Conservation (phyloP, 1,140 invertebrate species). For the Lepidurus couesii region DNA sequence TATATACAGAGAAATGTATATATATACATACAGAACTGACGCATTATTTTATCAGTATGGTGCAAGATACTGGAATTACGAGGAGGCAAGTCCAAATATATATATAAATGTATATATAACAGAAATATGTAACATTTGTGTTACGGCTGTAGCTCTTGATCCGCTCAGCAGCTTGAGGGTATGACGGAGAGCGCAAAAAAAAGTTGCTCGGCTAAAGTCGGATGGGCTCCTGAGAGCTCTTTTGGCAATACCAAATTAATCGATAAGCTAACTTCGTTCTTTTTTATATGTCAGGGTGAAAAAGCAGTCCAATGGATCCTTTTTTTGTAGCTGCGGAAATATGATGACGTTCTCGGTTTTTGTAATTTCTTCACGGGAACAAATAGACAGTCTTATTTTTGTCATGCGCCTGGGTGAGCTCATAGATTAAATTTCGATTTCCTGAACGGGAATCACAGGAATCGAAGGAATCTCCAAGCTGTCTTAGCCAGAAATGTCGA, state of each 20-base stretch:
- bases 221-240: not conserved
- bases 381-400: no score
- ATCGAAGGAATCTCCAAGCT: no score
- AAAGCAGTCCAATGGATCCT: not conserved
- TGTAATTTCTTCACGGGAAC: no score
- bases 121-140: not conserved
- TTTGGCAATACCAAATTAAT: not conserved
- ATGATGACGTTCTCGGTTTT: no score
- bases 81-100: not conserved
- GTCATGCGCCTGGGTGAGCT: no score
- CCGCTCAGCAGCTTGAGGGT: not conserved
- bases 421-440: no score
- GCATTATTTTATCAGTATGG: no score
- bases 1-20: no score
- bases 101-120: not conserved
- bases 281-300: not conserved
- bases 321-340: not conserved
- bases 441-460: no score
- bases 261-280: slow-evolving; percentile 6
- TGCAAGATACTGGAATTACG: no score
- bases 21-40: no score
- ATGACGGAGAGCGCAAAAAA: not conserved
- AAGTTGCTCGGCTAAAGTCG: not conserved
- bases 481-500: no score
- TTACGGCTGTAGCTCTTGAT: not conserved